Evolutionary conservation across 1,140 invertebrate genomes (phyloP), one percentile per base, ranked within the genome.

Genomic region (Eueides isabella): DNA sequence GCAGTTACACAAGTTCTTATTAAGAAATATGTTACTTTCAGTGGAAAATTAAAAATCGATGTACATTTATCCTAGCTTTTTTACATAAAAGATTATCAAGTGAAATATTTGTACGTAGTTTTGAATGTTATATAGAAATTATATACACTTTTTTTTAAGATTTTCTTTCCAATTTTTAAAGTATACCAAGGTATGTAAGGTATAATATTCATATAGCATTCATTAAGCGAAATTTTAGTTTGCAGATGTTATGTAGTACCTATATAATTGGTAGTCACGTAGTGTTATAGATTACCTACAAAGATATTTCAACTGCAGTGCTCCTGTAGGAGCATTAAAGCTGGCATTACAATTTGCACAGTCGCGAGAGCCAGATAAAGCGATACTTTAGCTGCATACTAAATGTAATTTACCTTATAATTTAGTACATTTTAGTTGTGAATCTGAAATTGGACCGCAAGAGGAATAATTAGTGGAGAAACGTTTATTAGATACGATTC

Each of bases 221-320:
- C 0, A 16, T 16, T 2, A 44, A 44, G 41, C 5, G 7, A 9
- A 44, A n/a, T 0, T 48, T 23, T 9, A 48, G 7, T 55, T 55
- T 55, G 2, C 11, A 12, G 19, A 26, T 26, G 19, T 55, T 55
- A 62, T 29, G 29, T 14, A 9, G 31, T n/a, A n/a, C n/a, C 7
- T 33, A 31, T 30, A 35, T n/a, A 33, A 71, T 62, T 33, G 55
- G 30, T 61, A 71, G 30, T 31, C 30, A 35, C 55, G 23, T 61
- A 62, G 14, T 31, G 33, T 69, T 71, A 77, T 66, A 74, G 71
- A 77, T 77, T 71, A 64, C 64, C 31, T 77, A 61, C 64, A 77
- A 67, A 77, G 75, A 77, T 77, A 77, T 74, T 72, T 73, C 55
- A 71, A 38, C 75, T 73, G 75, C 73, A 77, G 71, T 73, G 63